Base-by-base conservation (phyloP, 2,797 vertebrate species). In the Eidolon dupreanum region DNA sequence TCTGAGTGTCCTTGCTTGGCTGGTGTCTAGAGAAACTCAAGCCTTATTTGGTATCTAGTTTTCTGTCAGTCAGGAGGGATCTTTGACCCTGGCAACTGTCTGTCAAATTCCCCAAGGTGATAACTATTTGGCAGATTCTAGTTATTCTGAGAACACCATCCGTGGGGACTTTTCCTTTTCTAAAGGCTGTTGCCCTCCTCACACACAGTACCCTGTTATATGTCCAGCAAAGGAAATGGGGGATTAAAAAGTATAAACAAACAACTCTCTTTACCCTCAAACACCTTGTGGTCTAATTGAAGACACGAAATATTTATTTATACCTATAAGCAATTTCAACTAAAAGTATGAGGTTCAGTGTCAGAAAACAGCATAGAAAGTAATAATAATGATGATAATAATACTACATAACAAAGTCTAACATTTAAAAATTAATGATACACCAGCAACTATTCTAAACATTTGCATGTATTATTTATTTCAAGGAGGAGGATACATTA, bases 141-240 rank as follows among this genome's bases (percentile, higher is more conserved):
- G 96, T 98, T 95, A 97, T 98, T 97, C 97, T 93, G 93, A 98
- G 94, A 95, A 95, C 89, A 98, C 91, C 85, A 96, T 61, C 96
- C 97, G 97, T 85, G 90, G 96, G 97, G 96, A 82, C 88, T 46
- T 82, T 92, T 78, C n/a, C 46, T 87, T 65, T 93, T 68, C 63
- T 97, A 31, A 68, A 90, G 8, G 7, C 46, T 91, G 7, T 43
- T 93, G 74, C 63, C 63, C 46, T 92, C n/a, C 63, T 17, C 26
- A 8, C 13, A 3, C 46, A 57, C 49, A 16, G 15, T 20, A 93
- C 28, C 53, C 22, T 24, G 68, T 31, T 89, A 33, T n/a, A 79
- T 63, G 31, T 53, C 63, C 79, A 90, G 13, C 36, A 61, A 46
- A n/a, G 33, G 11, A 59, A 91, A 66, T 19, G 22, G 33, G 68